Evolutionary conservation across 35 echinoderm and acorn worm genomes (phyloP).

Genomic region (Patiria miniata): DNA sequence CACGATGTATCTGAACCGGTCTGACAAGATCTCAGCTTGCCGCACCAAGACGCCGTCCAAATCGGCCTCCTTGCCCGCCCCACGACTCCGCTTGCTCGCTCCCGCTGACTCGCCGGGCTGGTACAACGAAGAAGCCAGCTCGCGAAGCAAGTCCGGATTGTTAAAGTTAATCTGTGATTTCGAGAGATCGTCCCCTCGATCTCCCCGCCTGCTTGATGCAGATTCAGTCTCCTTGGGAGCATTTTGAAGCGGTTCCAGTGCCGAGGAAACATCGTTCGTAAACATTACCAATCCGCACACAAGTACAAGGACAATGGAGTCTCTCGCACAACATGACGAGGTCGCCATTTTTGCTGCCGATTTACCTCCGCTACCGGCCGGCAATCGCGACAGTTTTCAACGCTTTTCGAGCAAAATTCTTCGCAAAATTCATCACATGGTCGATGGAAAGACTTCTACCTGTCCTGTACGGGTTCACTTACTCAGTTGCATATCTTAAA

Average conservation of each 20-base stretch:
- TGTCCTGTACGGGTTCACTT: too few species aligned
- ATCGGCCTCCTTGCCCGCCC: neutral
- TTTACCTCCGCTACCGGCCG: too few species aligned
- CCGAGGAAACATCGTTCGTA: neutral
- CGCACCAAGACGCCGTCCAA: neutral
- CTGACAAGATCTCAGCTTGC: neutral
- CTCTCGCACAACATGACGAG: neutral
- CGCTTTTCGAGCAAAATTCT: too few species aligned
- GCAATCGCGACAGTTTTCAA: too few species aligned
- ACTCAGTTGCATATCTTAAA: too few species aligned
- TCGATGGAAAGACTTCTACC: too few species aligned
- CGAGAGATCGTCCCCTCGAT: neutral
- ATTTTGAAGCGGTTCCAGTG: neutral
- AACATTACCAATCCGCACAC: neutral
- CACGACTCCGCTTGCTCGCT: neutral
- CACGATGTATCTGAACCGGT: neutral
- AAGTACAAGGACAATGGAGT: slow-evolving; percentile 14
- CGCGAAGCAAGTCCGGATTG: neutral
- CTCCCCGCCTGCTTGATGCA: neutral
- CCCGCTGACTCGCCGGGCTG: neutral
- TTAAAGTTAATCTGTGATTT: slow-evolving; percentile 16
- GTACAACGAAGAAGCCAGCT: neutral
- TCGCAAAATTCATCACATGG: too few species aligned
- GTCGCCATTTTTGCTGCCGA: slow-evolving; percentile 1
- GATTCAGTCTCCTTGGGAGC: neutral